phyloP scores from a whole-genome alignment of 2,113 vertebrate genomes.

The Phoxinus phoxinus region DNA sequence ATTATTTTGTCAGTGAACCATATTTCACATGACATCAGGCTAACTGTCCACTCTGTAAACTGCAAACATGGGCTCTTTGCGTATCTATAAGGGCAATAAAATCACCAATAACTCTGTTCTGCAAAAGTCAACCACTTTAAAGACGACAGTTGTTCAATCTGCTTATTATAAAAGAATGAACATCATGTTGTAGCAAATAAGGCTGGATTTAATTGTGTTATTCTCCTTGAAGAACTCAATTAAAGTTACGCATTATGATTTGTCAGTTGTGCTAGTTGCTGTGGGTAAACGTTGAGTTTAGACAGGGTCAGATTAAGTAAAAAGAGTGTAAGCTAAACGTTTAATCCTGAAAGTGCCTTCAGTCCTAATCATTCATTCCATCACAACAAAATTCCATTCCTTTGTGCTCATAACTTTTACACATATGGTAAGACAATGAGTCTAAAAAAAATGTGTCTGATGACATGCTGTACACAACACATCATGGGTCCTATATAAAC shows the following conservation, averaged over 20 bases:
- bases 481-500: too few species aligned
- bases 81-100: constrained; percentile 45
- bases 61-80: constrained; percentile 29
- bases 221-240: not conserved
- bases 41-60: constrained; percentile 21
- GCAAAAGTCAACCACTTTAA: not conserved
- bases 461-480: not conserved
- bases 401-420: not conserved
- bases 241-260: not conserved
- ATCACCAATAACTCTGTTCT: constrained; percentile 27
- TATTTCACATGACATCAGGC: constrained; percentile 32
- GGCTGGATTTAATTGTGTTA: not conserved
- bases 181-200: not conserved
- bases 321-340: not conserved
- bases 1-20: constrained; percentile 40
- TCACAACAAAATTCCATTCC: not conserved
- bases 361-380: not conserved
- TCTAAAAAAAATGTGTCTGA: not conserved
- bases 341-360: not conserved
- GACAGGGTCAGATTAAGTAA: not conserved
- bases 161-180: constrained; percentile 7
- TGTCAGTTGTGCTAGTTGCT: not conserved
- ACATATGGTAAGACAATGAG: not conserved
- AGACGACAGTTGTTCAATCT: not conserved
- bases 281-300: not conserved